Conservation (phyloP, 1,140 invertebrate species). For the Anagrus nilaparvatae region DNA sequence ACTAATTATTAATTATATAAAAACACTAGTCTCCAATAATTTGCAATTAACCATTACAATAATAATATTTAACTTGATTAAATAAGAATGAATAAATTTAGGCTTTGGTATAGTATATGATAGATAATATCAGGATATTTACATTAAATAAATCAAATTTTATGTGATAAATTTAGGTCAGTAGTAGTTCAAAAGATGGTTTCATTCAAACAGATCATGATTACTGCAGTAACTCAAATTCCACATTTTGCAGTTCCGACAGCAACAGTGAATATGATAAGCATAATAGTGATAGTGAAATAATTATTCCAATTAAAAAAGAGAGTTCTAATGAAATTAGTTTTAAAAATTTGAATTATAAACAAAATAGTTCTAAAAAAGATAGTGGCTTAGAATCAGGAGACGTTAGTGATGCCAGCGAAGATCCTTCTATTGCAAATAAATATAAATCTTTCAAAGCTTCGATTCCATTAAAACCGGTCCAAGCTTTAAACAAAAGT, state of each 20-base stretch:
- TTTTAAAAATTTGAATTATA: conserved; percentile 12
- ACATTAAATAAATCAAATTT: background rate
- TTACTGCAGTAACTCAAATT: conserved; percentile 37
- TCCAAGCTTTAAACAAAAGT: conserved; percentile 3
- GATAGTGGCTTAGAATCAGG: conserved; percentile 38
- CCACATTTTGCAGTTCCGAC: conserved; percentile 8
- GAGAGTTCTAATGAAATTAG: conserved; percentile 1
- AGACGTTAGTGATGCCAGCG: conserved; percentile 35
- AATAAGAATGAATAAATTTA: background rate
- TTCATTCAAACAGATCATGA: conserved; percentile 43
- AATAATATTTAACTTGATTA: background rate
- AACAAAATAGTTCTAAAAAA: conserved; percentile 31
- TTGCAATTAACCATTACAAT: too few species aligned
- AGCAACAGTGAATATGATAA: conserved; percentile 19
- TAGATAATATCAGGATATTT: background rate
- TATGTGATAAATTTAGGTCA: conserved; percentile 16
- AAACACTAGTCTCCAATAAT: too few species aligned
- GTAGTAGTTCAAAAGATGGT: conserved; percentile 17
- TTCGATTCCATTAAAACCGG: background rate
- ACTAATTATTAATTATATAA: too few species aligned
- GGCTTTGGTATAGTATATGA: background rate
- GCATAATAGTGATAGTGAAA: conserved; percentile 15
- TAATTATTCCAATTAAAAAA: conserved; percentile 11
- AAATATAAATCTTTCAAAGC: background rate
- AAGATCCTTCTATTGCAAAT: conserved; percentile 19